phyloP scores from a whole-genome alignment of 2,797 vertebrate genomes.

The Acrossocheilus wenchowensis region DNA sequence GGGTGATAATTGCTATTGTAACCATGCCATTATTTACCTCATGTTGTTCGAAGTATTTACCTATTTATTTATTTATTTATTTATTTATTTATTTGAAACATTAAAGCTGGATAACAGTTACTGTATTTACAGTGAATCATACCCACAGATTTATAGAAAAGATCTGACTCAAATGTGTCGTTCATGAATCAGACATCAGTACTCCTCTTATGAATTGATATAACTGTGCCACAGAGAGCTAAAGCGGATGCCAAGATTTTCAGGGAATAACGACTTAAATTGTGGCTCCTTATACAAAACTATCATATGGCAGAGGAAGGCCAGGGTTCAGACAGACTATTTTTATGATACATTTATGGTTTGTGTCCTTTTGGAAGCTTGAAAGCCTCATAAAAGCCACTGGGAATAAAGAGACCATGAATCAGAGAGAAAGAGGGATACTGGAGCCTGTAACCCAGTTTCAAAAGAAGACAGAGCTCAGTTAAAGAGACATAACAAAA shows the following conservation, averaged over 20 bases:
- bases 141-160: background rate
- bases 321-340: background rate
- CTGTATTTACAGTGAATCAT: background rate
- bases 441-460: background rate
- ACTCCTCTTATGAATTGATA: background rate
- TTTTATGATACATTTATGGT: background rate
- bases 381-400: conserved; percentile 20
- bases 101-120: background rate
- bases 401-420: background rate
- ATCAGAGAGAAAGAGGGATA: background rate
- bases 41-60: background rate
- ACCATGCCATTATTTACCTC: background rate
- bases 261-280: background rate
- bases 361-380: conserved; percentile 8
- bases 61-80: too few species aligned
- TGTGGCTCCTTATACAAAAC: background rate
- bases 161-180: too few species aligned
- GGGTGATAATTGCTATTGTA: too few species aligned
- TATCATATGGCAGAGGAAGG: conserved; percentile 7
- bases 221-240: background rate
- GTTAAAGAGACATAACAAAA: background rate
- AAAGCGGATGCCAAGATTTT: background rate
- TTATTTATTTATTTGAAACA: background rate
- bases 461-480: background rate
- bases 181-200: background rate